Evolutionary conservation across 2,888 invertebrate genomes (phyloP), one percentile per base, ranked within the genome.

Genomic region (Spisula subtruncata): DNA sequence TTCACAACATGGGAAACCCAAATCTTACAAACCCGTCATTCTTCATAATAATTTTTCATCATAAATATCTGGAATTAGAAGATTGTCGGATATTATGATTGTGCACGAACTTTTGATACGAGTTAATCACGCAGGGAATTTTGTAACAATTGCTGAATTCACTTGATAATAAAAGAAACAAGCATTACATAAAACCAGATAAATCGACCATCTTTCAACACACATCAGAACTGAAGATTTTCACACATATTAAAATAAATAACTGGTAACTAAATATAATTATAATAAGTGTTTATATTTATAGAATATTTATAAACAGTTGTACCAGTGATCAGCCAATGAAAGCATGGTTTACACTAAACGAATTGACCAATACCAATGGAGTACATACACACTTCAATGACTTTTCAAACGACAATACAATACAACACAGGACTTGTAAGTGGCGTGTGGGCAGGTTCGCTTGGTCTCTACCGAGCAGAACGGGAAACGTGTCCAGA

Each of bases 51-150:
- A 75, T 35, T 32, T 75, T 75, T 35, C 75, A 75, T 75, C 35
- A 75, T 75, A 75, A 75, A 75, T 75, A 75, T 18, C n/a, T 32
- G 32, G 18, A 75, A 75, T 66, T 75, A 35, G 32, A 75, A 75
- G 75, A 75, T 75, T 75, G 29, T 32, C 14, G 18, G 32, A 6
- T 32, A 25, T 32, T 75, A 16, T 14, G 35, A 35, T 75, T 75
- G 35, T 32, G 29, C 75, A 75, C 29, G 75, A 75, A 75, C 12
- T 18, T 75, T 35, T 18, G 35, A 75, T 75, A 18, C 32, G 75
- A 75, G 32, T 32, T 32, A 75, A 75, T 75, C 75, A 75, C 75
- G 32, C 32, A 41, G 35, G 5, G 29, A 35, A 12, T 32, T 35
- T 32, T 32, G 32, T 35, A 75, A 35, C 75, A 75, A 75, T 75